Base-by-base conservation (phyloP, 2,888 invertebrate genomes). In the Pediacus dermestoides region DNA sequence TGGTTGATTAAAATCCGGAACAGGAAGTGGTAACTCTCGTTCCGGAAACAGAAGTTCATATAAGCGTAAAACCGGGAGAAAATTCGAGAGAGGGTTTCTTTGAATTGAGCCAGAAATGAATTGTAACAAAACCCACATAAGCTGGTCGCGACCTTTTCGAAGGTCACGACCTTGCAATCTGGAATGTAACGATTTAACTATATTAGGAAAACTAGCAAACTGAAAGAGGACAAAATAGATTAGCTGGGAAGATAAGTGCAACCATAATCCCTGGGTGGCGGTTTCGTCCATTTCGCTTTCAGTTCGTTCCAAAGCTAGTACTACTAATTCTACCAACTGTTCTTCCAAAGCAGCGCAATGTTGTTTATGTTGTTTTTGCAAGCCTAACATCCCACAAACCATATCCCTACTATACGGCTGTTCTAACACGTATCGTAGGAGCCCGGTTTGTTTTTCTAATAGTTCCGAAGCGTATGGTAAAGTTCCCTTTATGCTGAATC, bases 81-180 rank as follows among this genome's bases (percentile, higher is more conserved):
- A 92, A 64, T 90, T 91, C 0, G 85, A 82, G 66, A 87, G 81
- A 0, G 93, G 89, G 70, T 94, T 94, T 54, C 93, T 83, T 66
- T 93, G 92, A 58, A 94, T 94, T 61, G 92, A 93, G 31, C 95
- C 95, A 0, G 96, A 95, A 55, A 97, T 91, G 61, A 94, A 96
- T 71, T 99, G 97, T 26, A 99, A 72, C 10, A 97, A 72, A 11
- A 94, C 88, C 96, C 97, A 97, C 96, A 99, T 97, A n/a, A 99
- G 73, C 59, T 97, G 94, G 70, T 96, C 96, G 30, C 97, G 75
- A 0, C 95, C 94, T 67, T 90, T 88, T 42, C 86, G 78, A 63
- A 93, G 74, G 60, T 91, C 89, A 50, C 85, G 43, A 9, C 58
- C 54, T 45, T 57, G 44, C 18, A 53, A 39, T 16, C 67, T 90